phyloP scores from a whole-genome alignment of 2,113 vertebrate species.

The Talpa occidentalis region DNA sequence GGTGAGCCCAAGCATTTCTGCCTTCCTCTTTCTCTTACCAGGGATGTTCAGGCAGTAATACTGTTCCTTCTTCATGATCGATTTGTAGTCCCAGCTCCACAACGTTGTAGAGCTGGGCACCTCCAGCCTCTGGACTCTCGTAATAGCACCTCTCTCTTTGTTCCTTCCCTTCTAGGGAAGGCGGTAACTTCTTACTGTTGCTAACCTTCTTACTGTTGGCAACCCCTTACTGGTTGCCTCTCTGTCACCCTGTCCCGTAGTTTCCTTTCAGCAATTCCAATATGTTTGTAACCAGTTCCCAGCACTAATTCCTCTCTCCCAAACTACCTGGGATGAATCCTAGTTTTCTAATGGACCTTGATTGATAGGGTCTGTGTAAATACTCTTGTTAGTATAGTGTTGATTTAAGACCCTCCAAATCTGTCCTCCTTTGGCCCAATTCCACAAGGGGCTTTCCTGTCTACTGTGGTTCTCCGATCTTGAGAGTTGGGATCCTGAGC shows the following conservation, averaged over 20 bases:
- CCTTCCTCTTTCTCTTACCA: neutral
- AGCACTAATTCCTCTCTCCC: constrained; percentile 49
- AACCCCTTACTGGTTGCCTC: constrained; percentile 38
- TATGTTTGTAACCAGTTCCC: constrained; percentile 14
- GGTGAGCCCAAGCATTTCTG: neutral
- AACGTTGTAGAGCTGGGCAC: neutral
- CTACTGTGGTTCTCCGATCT: neutral
- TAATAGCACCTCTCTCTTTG: neutral
- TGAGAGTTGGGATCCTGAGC: neutral
- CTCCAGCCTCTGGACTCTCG: neutral
- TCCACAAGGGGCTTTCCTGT: neutral
- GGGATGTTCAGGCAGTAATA: neutral
- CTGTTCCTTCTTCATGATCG: neutral
- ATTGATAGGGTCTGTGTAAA: neutral
- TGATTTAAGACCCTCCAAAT: neutral
- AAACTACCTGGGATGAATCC: neutral
- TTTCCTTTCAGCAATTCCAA: constrained; percentile 32
- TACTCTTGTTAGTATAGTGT: neutral
- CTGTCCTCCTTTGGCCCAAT: neutral
- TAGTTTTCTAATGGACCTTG: constrained; percentile 44
- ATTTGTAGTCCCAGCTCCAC: neutral
- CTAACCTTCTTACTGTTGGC: neutral
- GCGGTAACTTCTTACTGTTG: neutral
- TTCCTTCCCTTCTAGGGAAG: neutral
- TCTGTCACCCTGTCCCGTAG: neutral